Base-by-base conservation (phyloP, 2,797 vertebrate genomes). In the Pangasius sanitwongsei region DNA sequence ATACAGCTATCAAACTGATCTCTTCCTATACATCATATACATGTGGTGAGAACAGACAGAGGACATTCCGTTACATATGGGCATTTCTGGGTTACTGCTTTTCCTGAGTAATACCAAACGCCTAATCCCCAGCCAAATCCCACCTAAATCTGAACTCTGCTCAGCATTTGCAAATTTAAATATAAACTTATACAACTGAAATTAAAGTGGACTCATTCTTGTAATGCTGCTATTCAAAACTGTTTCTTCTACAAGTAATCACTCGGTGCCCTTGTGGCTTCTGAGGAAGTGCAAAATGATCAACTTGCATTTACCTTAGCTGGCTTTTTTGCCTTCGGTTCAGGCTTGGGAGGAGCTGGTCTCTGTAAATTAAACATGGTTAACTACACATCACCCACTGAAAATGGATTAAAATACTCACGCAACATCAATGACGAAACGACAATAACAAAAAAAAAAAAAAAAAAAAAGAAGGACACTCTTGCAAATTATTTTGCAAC, bases 291-390 rank as follows among this genome's bases (percentile, higher is more conserved):
- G 16, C 34, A 44, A 65, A 20, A 41, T 50, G 4, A 48, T 72
- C 2, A 25, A 63, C 28, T 3, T 80, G 13, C 53, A 65, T 75
- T 95, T 94, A 98, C 98, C 97, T 98, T 98, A 92, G 96, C 95
- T 92, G 96, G 93, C 96, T 97, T 98, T 97, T 97, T 98, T 92
- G 94, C 94, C 94, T 97, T 98, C 93, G 97, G 95, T 94, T 98
- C 97, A 91, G 95, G 94, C 94, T 96, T 97, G 83, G 96, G 91
- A 2, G 95, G 95, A 92, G 92, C 91, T 85, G 97, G 97, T 94
- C 95, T 97, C 97, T 98, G 92, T 5, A n/a, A 69, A 82, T 20
- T 23, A 89, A 80, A 69, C 53, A 87, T 20, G n/a, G 63, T 87
- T 72, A 7, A 82, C 8, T 67, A 28, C 16, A 55, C 28, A 78